Evolutionary conservation across 1,140 invertebrate genomes (phyloP), one percentile per base, ranked within the genome.

Genomic region (Drosophila mauritiana): DNA sequence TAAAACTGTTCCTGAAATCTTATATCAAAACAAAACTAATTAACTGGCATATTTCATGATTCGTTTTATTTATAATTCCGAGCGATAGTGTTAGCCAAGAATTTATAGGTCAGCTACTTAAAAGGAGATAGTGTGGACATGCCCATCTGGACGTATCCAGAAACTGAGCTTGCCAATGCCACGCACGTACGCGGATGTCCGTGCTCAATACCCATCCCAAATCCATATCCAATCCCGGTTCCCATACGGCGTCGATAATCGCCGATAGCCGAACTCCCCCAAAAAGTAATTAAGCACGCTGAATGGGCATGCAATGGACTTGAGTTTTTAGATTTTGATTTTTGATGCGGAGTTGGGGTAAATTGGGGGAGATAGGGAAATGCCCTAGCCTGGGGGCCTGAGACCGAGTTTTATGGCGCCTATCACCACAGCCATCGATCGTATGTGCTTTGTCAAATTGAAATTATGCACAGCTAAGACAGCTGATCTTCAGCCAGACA

Each of bases 401-500:
- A n/a, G 61, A 73, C 40, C 48, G 51, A 77, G 72, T 77, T 62
- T 68, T 11, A 45, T 17, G 42, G 42, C 42, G 42, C 83, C 83
- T 88, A 88, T 85, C 78, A 85, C 57, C 73, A 40, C 42, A 58
- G 49, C 82, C 82, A 85, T 85, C 82, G 73, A 86, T 78, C 82
- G 75, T 88, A 78, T 86, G 83, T 86, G 82, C 80, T 84, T 73
- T 83, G 83, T 84, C 80, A 86, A 86, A 86, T 86, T 88, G 82
- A 86, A 86, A 86, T 86, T 86, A 86, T 86, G 83, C 82, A 86
- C 82, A 86, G 73, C 73, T 69, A 73, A 85, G 84, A 77, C 82
- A 81, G 78, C 73, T 78, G 82, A 85, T 83, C 80, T 57, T 75
- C 75, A 65, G 78, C 46, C 72, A 53, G 76, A 74, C 82, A 86